phyloP scores from a whole-genome alignment of 2,797 vertebrate species.

The Picus viridis region DNA sequence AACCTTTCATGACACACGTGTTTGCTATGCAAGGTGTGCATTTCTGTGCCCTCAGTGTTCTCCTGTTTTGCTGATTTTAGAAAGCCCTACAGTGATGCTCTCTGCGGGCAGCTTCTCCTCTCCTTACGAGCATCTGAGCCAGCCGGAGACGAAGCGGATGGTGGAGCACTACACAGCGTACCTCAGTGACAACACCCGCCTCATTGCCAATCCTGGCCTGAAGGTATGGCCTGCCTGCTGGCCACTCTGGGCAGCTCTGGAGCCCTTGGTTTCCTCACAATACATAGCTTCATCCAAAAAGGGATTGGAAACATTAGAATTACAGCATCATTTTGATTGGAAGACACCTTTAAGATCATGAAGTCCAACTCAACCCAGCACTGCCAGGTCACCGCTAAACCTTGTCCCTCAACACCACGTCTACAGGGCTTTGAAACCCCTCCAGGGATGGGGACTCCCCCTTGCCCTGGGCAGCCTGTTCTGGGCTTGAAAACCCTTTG shows the following conservation, averaged over 20 bases:
- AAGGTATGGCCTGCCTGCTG: constrained; percentile 81
- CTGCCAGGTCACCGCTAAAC: no score
- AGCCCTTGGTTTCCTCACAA: no score
- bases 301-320: background rate
- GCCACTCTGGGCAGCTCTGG: no score
- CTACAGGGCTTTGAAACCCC: no score
- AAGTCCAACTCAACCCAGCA: no score
- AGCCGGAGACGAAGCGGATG: constrained; percentile 98
- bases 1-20: accelerated
- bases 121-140: constrained; percentile 97
- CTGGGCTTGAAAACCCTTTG: no score
- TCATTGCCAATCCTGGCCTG: constrained; percentile 97
- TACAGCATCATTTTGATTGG: no score
- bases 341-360: no score
- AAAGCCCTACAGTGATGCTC: constrained; percentile 97
- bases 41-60: background rate
- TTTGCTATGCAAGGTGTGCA: accelerated
- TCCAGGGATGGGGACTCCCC: no score
- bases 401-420: no score
- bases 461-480: no score
- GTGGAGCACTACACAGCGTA: constrained; percentile 99
- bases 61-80: constrained; percentile 70
- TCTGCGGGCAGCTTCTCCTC: constrained; percentile 97
- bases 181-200: constrained; percentile 97
- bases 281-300: background rate